Evolutionary conservation across 2,888 invertebrate genomes (phyloP), one percentile per base, ranked within the genome.

Genomic region (Callyntrura sp.): DNA sequence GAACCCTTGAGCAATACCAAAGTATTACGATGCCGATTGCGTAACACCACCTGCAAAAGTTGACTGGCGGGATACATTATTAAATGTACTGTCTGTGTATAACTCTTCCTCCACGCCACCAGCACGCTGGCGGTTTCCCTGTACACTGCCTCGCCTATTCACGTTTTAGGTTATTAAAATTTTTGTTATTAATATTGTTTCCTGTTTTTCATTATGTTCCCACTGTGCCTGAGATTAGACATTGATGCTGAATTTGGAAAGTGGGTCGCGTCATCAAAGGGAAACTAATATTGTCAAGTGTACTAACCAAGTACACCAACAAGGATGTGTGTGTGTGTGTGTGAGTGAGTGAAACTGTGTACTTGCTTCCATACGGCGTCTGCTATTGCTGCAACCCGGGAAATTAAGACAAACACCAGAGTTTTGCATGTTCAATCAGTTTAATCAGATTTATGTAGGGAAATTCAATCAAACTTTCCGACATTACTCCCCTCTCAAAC

Each of bases 401-500:
- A n/a, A 20, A 43, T 68, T 20, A 73, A 43, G 20, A 73, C 20
- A 73, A 45, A 73, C 45, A 45, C 45, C 45, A 73, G 48, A 12
- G 48, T 73, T 73, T 45, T 23, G 70, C 70, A 73, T 73, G 70
- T 73, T 25, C 48, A 73, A 73, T 73, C 70, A 45, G 45, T 73
- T 73, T 73, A 73, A 73, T 73, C 17, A 17, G 45, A 73, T 73
- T 68, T 68, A 17, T 20, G 9, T 68, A 62, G 17, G 17, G 43
- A 14, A 51, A 68, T 68, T 68, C 43, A 5, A 68, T 68, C 68
- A 68, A 68, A 68, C 68, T 68, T 68, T 68, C 68, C 35, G 43
- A 68, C 68, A 68, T 35, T 68, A 17, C 68, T 51, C 11, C 14
- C 9, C 51, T 17, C 35, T 43, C 17, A 28, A n/a, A 68, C 35